Conservation (phyloP, 2,113 vertebrate species). For the Sigmodon hispidus region DNA sequence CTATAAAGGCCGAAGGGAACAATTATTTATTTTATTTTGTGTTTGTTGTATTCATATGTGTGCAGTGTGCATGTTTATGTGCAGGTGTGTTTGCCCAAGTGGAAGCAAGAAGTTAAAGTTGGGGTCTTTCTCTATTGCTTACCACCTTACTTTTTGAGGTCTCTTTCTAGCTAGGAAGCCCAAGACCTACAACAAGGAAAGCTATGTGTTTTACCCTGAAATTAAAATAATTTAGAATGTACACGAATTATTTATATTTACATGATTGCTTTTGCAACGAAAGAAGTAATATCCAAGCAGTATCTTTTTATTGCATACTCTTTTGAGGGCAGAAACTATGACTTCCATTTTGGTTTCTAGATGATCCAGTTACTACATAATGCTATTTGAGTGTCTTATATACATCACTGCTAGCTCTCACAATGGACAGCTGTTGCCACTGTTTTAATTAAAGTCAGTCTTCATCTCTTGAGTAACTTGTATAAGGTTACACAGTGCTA, state of each 20-base stretch:
- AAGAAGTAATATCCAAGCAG: not conserved
- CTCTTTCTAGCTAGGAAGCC: not conserved
- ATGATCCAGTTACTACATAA: not conserved
- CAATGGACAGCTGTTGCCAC: not conserved
- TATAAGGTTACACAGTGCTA: not conserved
- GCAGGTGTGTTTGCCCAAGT: not conserved
- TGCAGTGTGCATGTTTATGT: not conserved
- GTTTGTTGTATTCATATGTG: not conserved
- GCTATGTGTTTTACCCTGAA: slow-evolving; percentile 35
- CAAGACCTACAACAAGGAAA: slow-evolving; percentile 31
- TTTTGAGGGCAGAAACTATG: slow-evolving; percentile 9
- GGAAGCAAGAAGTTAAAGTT: not conserved
- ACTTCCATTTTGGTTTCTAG: slow-evolving; percentile 53
- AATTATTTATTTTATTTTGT: not conserved
- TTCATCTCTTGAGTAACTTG: slow-evolving; percentile 31
- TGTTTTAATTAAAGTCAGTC: slow-evolving; percentile 11
- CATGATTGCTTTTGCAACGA: not conserved
- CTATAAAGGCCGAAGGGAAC: not conserved
- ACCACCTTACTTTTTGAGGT: not conserved
- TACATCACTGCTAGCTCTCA: not conserved
- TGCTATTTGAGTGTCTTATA: not conserved
- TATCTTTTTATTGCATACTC: not conserved
- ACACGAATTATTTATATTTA: not conserved
- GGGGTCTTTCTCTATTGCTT: not conserved
- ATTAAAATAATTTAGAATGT: slow-evolving; percentile 33